Conservation (phyloP, 2,888 invertebrate genomes). For the Taphrorychus bicolor region DNA sequence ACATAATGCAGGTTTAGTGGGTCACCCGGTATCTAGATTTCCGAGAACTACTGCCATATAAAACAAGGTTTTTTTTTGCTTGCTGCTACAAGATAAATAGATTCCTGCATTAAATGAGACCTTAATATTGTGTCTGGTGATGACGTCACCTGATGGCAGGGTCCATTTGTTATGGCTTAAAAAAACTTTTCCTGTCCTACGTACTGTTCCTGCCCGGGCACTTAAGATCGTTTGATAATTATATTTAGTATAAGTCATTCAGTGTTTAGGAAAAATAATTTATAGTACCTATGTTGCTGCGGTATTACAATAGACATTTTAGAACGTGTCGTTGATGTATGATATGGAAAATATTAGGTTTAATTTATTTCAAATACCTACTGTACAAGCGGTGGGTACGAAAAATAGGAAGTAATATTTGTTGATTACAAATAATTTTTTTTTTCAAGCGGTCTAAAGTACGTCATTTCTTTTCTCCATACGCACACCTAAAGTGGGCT, state of each 20-base stretch:
- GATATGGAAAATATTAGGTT: too few relatives aligned
- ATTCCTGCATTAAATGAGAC: background rate
- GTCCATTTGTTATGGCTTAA: conserved; percentile 35
- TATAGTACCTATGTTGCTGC: conserved; percentile 23
- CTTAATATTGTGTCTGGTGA: background rate
- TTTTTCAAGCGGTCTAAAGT: too few relatives aligned
- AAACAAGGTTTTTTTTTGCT: background rate
- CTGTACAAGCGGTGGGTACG: too few relatives aligned
- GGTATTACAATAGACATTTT: conserved; percentile 18
- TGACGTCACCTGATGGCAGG: conserved; percentile 29
- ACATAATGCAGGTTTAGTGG: too few relatives aligned
- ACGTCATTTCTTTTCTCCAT: too few relatives aligned
- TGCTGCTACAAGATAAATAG: conserved; percentile 15
- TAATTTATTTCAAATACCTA: too few relatives aligned
- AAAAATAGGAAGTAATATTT: too few relatives aligned
- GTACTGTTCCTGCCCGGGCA: conserved; percentile 32
- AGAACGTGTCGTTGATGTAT: conserved; percentile 2
- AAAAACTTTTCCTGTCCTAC: conserved; percentile 35
- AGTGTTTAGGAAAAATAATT: conserved; percentile 32
- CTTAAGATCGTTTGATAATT: conserved; percentile 38
- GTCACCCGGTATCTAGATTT: background rate
- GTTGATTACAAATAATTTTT: too few relatives aligned
- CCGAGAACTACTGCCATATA: background rate
- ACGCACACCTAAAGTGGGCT: too few relatives aligned
- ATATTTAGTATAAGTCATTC: conserved; percentile 37